phyloP scores from a whole-genome alignment of 2,888 invertebrate species.

The Aleiodes alternator region DNA sequence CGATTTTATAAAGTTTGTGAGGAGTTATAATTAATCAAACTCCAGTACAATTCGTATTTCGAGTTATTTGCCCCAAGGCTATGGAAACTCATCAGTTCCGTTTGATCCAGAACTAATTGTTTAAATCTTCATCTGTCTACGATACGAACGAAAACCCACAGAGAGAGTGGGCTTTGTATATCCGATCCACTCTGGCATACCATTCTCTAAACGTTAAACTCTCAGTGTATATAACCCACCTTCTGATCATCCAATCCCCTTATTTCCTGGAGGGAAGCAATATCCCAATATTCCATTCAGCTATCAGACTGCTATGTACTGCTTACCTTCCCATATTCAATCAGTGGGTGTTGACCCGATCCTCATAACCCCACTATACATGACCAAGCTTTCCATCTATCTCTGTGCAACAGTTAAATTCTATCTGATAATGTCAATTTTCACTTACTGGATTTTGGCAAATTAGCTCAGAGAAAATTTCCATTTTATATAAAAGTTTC shows the following conservation, averaged over 20 bases:
- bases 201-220: constrained; percentile 26
- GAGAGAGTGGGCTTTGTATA: constrained; percentile 17
- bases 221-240: constrained; percentile 24
- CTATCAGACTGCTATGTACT: constrained; percentile 17
- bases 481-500: too few relatives aligned
- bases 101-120: constrained; percentile 32
- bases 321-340: constrained; percentile 25
- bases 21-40: constrained; percentile 27
- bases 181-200: constrained; percentile 27
- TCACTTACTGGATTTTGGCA: background rate
- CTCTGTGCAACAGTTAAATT: constrained; percentile 15
- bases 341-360: constrained; percentile 34
- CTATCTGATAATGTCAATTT: constrained; percentile 6
- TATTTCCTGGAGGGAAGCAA: constrained; percentile 8
- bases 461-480: too few relatives aligned
- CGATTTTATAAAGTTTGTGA: background rate
- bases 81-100: constrained; percentile 22
- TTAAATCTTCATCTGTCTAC: constrained; percentile 30
- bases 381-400: background rate
- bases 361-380: constrained; percentile 21
- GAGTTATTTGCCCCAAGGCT: constrained; percentile 21
- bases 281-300: constrained; percentile 26
- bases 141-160: constrained; percentile 7
- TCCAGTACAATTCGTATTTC: constrained; percentile 15
- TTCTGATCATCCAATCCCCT: constrained; percentile 32